phyloP scores from a whole-genome alignment of 2,888 invertebrate species.

The Arrhopalites spinosus region DNA sequence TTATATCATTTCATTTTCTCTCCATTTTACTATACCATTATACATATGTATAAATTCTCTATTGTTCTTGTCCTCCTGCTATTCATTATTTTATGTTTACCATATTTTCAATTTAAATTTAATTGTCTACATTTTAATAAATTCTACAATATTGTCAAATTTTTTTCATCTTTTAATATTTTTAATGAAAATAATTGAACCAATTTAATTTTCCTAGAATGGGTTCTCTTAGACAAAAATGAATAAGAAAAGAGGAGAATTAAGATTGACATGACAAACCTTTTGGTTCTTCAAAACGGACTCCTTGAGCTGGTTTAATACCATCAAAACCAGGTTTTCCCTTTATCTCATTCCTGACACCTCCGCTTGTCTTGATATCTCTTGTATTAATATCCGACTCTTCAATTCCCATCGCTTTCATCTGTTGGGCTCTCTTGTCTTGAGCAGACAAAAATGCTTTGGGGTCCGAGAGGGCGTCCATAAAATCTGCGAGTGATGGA shows the following conservation, averaged over 20 bases:
- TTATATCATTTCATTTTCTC: too few species aligned
- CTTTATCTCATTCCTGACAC: conserved; percentile 28
- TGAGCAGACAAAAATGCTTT: conserved; percentile 94
- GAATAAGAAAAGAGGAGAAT: background rate
- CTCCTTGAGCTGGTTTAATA: conserved; percentile 49
- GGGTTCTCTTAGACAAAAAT: too few species aligned
- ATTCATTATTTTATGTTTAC: too few species aligned
- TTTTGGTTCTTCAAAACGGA: conserved; percentile 54
- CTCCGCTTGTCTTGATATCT: conserved; percentile 52
- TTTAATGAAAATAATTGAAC: too few species aligned
- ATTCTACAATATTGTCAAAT: too few species aligned
- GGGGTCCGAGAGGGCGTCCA: conserved; percentile 97
- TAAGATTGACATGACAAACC: conserved; percentile 37
- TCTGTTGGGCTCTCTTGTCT: conserved; percentile 93
- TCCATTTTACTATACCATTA: too few species aligned
- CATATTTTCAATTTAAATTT: too few species aligned
- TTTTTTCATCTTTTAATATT: too few species aligned
- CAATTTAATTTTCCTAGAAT: too few species aligned
- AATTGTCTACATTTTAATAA: too few species aligned
- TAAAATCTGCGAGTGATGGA: conserved; percentile 73
- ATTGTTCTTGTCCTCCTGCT: too few species aligned
- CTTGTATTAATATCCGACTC: conserved; percentile 66
- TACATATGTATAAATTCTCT: too few species aligned
- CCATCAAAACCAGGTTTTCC: conserved; percentile 39
- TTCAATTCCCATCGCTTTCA: conserved; percentile 95